These are phyloP conservation scores for Andrena minutula DNA, from an alignment of 2,888 invertebrate genomes.

Conservation along the genomic window DNA sequence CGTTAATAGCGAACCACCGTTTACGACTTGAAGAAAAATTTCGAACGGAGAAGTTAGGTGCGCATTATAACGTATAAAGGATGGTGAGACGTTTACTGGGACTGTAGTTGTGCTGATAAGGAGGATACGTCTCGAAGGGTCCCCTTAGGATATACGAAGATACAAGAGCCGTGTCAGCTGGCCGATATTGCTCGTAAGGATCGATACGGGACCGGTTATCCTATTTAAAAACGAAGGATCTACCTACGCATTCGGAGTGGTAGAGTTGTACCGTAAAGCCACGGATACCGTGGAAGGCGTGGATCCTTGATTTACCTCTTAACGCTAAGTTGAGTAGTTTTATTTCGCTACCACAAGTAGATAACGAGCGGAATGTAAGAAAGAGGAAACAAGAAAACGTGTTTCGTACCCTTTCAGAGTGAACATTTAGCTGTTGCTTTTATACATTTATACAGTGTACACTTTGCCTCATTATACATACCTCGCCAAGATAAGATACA, in stretches of 20 bases:
- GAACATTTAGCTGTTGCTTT: neutral
- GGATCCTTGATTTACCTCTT: slow-evolving; percentile 20
- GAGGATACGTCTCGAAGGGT: slow-evolving; percentile 23
- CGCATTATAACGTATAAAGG: slow-evolving; percentile 28
- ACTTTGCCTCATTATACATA: no score
- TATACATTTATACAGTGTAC: neutral
- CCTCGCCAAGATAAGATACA: no score
- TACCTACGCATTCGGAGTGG: slow-evolving; percentile 36
- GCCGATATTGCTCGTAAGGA: slow-evolving; percentile 55
- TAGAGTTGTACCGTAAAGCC: neutral
- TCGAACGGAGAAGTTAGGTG: slow-evolving; percentile 8
- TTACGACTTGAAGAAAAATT: slow-evolving; percentile 44
- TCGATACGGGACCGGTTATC: slow-evolving; percentile 57
- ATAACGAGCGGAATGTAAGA: neutral
- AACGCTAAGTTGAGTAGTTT: slow-evolving; percentile 12
- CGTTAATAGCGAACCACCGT: slow-evolving; percentile 40
- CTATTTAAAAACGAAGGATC: slow-evolving; percentile 45
- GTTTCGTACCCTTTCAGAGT: neutral
- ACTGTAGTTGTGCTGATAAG: slow-evolving; percentile 45
- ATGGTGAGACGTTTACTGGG: slow-evolving; percentile 31
- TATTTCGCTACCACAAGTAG: slow-evolving; percentile 6
- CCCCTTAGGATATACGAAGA: slow-evolving; percentile 37
- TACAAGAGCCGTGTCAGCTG: slow-evolving; percentile 42
- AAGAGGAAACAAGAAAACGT: neutral
- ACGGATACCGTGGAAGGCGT: neutral